A percentile compares a stretch with the other conserved stretches of the same genome.
phyloP scores from a whole-genome alignment of 2,888 invertebrate species.

The Clitarchus hookeri region DNA sequence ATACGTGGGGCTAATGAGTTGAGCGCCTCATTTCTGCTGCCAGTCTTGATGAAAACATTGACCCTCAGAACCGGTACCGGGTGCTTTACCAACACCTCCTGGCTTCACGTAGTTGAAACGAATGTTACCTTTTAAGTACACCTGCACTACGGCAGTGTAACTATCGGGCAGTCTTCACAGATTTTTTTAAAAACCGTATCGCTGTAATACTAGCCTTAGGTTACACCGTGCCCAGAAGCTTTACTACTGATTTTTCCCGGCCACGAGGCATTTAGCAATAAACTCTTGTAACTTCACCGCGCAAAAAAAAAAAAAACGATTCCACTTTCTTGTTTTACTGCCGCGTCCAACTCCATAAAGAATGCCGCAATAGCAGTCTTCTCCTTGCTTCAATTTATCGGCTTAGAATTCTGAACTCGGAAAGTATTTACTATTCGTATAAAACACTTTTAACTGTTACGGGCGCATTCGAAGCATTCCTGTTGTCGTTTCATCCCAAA shows the following conservation, averaged over 20 bases:
- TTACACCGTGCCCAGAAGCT: not conserved
- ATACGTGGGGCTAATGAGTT: conserved; percentile 39
- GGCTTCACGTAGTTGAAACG: not conserved
- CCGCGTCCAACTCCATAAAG: conserved; percentile 9
- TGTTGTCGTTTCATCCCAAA: not conserved
- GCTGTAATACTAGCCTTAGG: not conserved
- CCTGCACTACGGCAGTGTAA: not conserved
- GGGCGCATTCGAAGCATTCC: not conserved
- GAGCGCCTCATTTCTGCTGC: conserved; percentile 35
- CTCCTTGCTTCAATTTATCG: conserved; percentile 2
- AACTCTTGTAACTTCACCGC: not conserved
- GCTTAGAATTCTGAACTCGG: not conserved
- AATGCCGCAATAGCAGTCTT: not conserved
- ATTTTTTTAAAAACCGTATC: not conserved
- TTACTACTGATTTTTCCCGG: not conserved
- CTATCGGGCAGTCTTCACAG: not conserved
- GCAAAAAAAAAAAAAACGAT: not conserved
- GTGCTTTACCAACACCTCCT: not conserved
- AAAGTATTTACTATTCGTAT: not conserved
- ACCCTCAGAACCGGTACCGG: not conserved
- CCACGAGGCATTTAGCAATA: not conserved
- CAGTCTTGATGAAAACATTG: conserved; percentile 34
- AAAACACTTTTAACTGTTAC: conserved; percentile 6
- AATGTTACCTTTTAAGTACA: not conserved
- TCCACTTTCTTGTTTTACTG: not conserved